phyloP scores from a whole-genome alignment of 2,888 invertebrate genomes.

The Alcis repandata region DNA sequence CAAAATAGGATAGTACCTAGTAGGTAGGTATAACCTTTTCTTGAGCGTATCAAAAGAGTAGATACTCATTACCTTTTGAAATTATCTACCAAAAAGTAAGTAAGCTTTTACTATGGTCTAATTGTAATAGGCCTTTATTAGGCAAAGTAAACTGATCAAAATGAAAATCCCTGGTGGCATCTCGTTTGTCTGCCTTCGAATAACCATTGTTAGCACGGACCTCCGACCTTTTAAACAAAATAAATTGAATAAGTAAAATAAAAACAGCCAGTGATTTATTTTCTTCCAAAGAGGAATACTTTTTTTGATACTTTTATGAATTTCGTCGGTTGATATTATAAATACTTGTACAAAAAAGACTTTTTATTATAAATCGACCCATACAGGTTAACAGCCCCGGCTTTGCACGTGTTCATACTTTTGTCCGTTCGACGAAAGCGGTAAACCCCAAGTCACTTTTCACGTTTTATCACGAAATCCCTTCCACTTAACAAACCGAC shows the following conservation, averaged over 20 bases:
- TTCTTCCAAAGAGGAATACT: conserved; percentile 37
- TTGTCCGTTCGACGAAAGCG: background rate
- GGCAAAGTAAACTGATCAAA: background rate
- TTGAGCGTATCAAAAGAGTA: too few relatives aligned
- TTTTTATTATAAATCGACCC: background rate
- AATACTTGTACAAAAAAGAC: conserved; percentile 8
- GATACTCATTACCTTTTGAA: too few relatives aligned
- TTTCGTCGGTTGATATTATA: conserved; percentile 32
- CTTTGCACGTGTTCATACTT: background rate
- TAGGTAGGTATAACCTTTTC: too few relatives aligned
- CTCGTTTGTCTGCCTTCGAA: conserved; percentile 5
- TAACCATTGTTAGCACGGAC: conserved; percentile 41
- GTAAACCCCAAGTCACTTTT: conserved; percentile 16
- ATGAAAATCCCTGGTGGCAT: background rate
- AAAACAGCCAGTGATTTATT: conserved; percentile 42
- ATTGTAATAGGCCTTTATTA: background rate
- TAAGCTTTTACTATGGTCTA: too few relatives aligned
- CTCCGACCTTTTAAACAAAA: conserved; percentile 25
- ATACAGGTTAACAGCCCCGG: background rate
- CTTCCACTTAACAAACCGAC: conserved; percentile 30
- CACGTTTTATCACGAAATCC: conserved; percentile 36
- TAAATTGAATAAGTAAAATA: conserved; percentile 38
- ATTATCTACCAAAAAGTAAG: too few relatives aligned
- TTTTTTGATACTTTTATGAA: conserved; percentile 38
- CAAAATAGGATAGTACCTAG: background rate